Conservation (phyloP, 1,140 invertebrate species). For the Platorchestia sp. region DNA sequence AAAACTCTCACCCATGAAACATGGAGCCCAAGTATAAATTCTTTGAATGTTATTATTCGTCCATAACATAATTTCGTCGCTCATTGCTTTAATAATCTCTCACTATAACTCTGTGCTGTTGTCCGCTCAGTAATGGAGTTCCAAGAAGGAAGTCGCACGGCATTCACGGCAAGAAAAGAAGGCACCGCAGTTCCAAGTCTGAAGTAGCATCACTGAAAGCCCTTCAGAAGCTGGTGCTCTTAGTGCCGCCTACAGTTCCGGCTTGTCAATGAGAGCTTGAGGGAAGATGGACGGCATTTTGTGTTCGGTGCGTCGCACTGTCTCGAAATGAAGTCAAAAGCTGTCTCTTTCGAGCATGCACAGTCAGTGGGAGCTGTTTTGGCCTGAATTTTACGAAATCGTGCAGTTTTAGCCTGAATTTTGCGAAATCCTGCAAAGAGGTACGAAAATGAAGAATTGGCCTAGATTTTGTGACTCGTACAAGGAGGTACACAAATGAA, state of each 20-base stretch:
- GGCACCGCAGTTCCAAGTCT: not conserved
- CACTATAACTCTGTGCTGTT: not conserved
- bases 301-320: not conserved
- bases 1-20: too few species aligned
- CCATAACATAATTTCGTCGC: not conserved
- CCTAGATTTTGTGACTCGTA: too few species aligned
- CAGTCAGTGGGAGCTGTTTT: not conserved
- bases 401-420: not conserved
- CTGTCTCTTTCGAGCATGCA: not conserved
- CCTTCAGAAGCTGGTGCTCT: not conserved
- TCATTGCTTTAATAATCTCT: not conserved
- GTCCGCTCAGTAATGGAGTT: not conserved
- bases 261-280: not conserved
- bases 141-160: not conserved
- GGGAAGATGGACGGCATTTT: not conserved
- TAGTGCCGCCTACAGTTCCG: not conserved
- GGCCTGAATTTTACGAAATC: not conserved
- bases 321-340: not conserved
- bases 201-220: not conserved
- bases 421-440: too few species aligned
- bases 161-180: not conserved
- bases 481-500: too few species aligned
- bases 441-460: too few species aligned
- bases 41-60: not conserved
- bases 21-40: too few species aligned